Conservation (phyloP, 2,888 invertebrate genomes). For the Thymelicus lineola region DNA sequence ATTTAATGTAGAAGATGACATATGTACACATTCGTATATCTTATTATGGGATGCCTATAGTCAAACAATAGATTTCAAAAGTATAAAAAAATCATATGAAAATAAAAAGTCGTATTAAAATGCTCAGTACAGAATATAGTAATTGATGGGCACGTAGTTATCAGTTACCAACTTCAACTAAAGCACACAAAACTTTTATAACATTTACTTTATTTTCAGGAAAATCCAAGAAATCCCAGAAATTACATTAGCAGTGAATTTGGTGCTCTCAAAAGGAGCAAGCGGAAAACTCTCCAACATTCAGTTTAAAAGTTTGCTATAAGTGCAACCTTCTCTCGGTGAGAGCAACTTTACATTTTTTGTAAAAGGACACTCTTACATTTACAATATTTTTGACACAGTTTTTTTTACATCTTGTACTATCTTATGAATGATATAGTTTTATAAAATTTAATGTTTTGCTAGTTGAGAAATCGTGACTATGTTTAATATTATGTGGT, state of each 20-base stretch:
- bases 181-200: not conserved
- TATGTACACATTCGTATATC: too few relatives aligned
- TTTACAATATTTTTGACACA: not conserved
- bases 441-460: too few relatives aligned
- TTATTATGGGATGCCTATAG: too few relatives aligned
- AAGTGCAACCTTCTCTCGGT: conserved; percentile 34
- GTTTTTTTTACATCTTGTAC: not conserved
- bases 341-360: conserved; percentile 30
- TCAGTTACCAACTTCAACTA: not conserved
- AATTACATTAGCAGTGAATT: conserved; percentile 28
- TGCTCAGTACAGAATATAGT: too few relatives aligned
- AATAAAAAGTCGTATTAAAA: too few relatives aligned
- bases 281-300: conserved; percentile 42
- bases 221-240: conserved; percentile 10
- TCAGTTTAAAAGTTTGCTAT: conserved; percentile 42
- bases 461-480: too few relatives aligned
- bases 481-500: too few relatives aligned
- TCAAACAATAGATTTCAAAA: too few relatives aligned
- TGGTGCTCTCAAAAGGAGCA: conserved; percentile 32
- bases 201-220: conserved; percentile 8
- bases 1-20: too few relatives aligned
- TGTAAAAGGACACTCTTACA: conserved; percentile 24
- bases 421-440: too few relatives aligned
- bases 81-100: too few relatives aligned
- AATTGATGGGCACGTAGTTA: too few relatives aligned